Evolutionary conservation across 2,113 vertebrate genomes (phyloP).

Genomic region (Gila orcuttii): DNA sequence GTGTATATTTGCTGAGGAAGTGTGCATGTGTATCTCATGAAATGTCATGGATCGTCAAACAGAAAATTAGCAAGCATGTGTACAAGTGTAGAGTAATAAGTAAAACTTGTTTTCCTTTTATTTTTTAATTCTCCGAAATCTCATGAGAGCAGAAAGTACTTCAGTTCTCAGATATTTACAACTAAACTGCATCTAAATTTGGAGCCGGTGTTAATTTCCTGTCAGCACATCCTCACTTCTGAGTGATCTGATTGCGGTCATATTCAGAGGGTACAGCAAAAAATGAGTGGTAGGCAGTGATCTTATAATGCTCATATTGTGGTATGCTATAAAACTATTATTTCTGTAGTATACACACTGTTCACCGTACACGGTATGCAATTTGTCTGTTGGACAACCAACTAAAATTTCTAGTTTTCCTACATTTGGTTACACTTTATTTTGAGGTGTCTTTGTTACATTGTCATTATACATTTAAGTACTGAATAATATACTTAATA

Average conservation of each 20-base stretch:
- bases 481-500: no score
- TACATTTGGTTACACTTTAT: no score
- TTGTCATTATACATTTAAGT: no score
- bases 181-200: background rate
- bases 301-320: background rate
- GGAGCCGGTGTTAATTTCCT: background rate
- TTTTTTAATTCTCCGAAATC: background rate
- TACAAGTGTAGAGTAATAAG: background rate
- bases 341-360: background rate
- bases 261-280: background rate
- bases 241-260: background rate
- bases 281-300: background rate
- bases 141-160: background rate
- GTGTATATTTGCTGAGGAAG: conserved; percentile 58
- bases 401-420: background rate
- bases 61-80: background rate
- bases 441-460: no score
- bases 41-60: background rate
- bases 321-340: background rate
- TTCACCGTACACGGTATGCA: background rate
- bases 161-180: conserved; percentile 6
- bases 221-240: conserved; percentile 24
- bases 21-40: background rate
- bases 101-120: background rate
- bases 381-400: background rate